phyloP scores from a whole-genome alignment of 2,888 invertebrate species.

The Agrochola litura region DNA sequence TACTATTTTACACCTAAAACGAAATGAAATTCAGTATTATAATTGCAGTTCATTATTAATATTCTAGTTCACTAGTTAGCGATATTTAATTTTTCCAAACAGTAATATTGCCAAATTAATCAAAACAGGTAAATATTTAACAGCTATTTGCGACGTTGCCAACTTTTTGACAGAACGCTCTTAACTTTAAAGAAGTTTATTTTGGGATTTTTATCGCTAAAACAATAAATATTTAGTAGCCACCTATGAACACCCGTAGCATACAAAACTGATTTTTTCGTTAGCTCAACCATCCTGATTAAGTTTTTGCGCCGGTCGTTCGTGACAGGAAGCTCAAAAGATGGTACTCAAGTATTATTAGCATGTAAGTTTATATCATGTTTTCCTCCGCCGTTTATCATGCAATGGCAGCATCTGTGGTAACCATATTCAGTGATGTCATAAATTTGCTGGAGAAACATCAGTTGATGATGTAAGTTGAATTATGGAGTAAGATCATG shows the following conservation, averaged over 20 bases:
- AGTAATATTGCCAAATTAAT: too few species aligned
- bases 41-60: too few species aligned
- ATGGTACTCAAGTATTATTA: constrained; percentile 28
- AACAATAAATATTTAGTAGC: constrained; percentile 5
- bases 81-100: too few species aligned
- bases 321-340: constrained; percentile 55
- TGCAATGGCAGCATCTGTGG: constrained; percentile 43
- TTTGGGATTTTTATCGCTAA: neutral
- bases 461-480: constrained; percentile 32
- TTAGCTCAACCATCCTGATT: constrained; percentile 27
- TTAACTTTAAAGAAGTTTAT: neutral
- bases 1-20: too few species aligned
- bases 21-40: too few species aligned
- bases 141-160: too few species aligned
- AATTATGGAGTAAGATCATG: constrained; percentile 8
- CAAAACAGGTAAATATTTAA: too few species aligned
- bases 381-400: constrained; percentile 34
- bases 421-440: constrained; percentile 23
- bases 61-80: too few species aligned
- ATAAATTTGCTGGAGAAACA: constrained; percentile 27
- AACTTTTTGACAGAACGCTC: too few species aligned
- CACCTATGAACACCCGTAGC: constrained; percentile 12
- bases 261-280: constrained; percentile 35
- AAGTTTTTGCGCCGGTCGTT: constrained; percentile 29
- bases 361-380: constrained; percentile 10